Percentiles rank a stretch among this genome's conserved stretches.
Evolutionary conservation across 2,888 invertebrate species (phyloP).

Genomic region (Mylabris sibirica): DNA sequence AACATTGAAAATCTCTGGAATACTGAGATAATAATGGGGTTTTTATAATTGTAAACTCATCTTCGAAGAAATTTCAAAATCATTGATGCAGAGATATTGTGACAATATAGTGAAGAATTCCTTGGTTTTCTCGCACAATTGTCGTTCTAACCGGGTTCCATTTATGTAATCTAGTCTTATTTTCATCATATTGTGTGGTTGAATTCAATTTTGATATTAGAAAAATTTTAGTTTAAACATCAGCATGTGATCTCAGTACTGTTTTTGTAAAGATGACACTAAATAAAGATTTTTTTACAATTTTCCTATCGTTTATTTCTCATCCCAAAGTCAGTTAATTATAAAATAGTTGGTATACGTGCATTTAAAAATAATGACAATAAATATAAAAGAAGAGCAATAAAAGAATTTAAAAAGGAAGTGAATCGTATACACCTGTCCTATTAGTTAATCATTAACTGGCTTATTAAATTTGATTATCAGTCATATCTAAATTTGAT

Average conservation of each 20-base stretch:
- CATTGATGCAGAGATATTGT: background rate
- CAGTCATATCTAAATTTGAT: conserved; percentile 34
- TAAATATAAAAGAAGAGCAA: background rate
- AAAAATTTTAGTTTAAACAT: background rate
- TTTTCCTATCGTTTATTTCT: conserved; percentile 4
- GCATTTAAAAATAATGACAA: background rate
- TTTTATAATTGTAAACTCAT: too few species aligned
- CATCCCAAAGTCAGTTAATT: conserved; percentile 11
- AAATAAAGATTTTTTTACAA: background rate
- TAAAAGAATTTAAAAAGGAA: conserved; percentile 19
- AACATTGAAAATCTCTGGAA: too few species aligned
- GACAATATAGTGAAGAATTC: background rate
- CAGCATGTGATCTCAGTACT: conserved; percentile 15
- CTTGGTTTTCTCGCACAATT: background rate
- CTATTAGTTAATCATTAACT: conserved; percentile 30
- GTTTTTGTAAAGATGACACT: background rate
- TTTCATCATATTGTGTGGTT: background rate
- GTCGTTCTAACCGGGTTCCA: background rate
- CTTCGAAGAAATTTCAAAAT: too few species aligned
- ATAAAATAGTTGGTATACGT: background rate
- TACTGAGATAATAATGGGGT: too few species aligned
- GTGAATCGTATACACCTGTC: conserved; percentile 31
- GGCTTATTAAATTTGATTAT: conserved; percentile 31
- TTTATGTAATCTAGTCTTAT: conserved; percentile 13
- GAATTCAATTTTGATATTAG: background rate